These are phyloP conservation scores for Gymnocheta viridis DNA, from an alignment of 2,888 invertebrate genomes.

Conservation along the genomic window DNA sequence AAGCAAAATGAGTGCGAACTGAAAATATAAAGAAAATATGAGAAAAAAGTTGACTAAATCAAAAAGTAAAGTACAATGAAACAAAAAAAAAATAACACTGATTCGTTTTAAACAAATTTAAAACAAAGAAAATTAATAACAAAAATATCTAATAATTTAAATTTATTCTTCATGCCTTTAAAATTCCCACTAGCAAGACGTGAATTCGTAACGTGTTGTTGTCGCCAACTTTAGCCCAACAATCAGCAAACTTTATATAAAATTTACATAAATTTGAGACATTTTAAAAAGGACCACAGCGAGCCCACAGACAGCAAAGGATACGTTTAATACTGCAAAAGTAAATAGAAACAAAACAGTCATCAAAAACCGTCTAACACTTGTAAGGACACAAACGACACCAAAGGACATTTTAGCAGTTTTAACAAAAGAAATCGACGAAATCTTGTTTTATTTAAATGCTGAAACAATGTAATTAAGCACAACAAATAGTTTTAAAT, in stretches of 20 bases:
- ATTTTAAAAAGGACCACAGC: conserved; percentile 49
- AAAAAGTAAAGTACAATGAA: too few species aligned
- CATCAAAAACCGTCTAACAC: conserved; percentile 18
- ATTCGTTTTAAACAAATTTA: background rate
- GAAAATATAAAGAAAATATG: too few species aligned
- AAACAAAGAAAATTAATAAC: background rate
- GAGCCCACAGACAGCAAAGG: conserved; percentile 26
- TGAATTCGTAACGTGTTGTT: conserved; percentile 59
- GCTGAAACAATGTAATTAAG: conserved; percentile 61
- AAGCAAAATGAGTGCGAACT: too few species aligned
- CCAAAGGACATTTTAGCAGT: conserved; percentile 29
- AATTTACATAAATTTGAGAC: conserved; percentile 68
- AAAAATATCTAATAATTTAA: conserved; percentile 28
- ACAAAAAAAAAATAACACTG: background rate
- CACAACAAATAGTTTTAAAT: conserved; percentile 58
- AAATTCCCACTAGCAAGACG: conserved; percentile 34
- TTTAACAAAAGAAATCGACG: conserved; percentile 20
- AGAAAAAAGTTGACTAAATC: too few species aligned
- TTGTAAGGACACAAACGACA: conserved; percentile 9
- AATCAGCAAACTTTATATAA: conserved; percentile 64
- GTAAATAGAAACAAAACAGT: conserved; percentile 2
- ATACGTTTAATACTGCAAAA: conserved; percentile 12
- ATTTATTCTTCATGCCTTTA: background rate
- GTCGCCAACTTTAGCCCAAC: conserved; percentile 58
- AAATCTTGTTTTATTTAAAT: conserved; percentile 33